A percentile compares a stretch with the other conserved stretches of the same genome.
These are phyloP conservation scores for Sussaba pulchella DNA, from an alignment of 2,888 invertebrate genomes.

Conservation along the genomic window DNA sequence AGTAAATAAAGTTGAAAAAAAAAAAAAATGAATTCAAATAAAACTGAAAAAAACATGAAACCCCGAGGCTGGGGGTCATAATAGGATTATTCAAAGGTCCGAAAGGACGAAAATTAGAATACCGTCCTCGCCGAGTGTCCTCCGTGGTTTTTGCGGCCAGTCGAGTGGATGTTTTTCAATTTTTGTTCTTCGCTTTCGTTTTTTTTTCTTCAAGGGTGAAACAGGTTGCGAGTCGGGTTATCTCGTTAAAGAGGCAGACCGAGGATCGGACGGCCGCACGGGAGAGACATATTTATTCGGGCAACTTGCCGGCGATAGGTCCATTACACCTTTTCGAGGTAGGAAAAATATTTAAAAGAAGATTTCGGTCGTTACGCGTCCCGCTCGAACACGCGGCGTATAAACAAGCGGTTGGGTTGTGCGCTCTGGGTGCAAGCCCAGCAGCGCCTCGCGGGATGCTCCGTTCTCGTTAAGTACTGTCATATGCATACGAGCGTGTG, in stretches of 20 bases:
- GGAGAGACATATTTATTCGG: slow-evolving; percentile 54
- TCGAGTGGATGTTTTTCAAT: neutral
- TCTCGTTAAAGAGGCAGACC: slow-evolving; percentile 29
- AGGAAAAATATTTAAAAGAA: slow-evolving; percentile 56
- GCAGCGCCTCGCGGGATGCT: neutral
- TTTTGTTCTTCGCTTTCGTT: neutral
- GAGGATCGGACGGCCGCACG: neutral
- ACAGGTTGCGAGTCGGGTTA: slow-evolving; percentile 36
- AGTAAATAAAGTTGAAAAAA: neutral
- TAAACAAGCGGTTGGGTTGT: slow-evolving; percentile 38
- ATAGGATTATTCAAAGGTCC: slow-evolving; percentile 52
- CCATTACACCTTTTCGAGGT: slow-evolving; percentile 46
- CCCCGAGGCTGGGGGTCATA: neutral
- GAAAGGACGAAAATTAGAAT: slow-evolving; percentile 35
- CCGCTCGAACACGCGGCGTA: slow-evolving; percentile 15
- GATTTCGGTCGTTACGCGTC: slow-evolving; percentile 32
- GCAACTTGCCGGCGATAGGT: slow-evolving; percentile 53
- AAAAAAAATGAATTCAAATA: neutral
- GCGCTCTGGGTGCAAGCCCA: slow-evolving; percentile 1
- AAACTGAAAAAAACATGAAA: neutral
- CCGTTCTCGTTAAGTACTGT: slow-evolving; percentile 20
- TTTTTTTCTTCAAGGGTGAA: slow-evolving; percentile 17
- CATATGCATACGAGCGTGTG: slow-evolving; percentile 5
- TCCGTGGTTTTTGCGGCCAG: neutral
- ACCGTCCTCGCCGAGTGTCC: neutral